Percentiles rank a stretch among this genome's conserved stretches.
phyloP scores from a whole-genome alignment of 1,140 invertebrate genomes.

The Trichonephila inaurata region DNA sequence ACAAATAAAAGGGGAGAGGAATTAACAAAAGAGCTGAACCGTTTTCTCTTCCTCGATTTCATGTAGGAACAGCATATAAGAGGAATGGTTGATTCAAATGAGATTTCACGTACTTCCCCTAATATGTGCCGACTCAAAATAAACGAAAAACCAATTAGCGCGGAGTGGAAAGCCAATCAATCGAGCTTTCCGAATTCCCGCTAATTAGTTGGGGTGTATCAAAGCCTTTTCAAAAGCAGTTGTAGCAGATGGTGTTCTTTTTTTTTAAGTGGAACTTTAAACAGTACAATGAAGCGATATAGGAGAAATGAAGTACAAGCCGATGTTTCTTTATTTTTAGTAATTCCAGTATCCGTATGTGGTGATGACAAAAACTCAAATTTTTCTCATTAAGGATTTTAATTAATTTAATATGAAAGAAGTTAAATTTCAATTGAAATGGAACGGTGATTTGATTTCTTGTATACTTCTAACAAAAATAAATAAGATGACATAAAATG shows the following conservation, averaged over 20 bases:
- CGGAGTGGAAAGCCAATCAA: not conserved
- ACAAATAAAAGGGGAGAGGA: too few relatives aligned
- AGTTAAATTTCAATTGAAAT: too few relatives aligned
- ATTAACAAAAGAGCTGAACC: too few relatives aligned
- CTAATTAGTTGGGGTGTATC: not conserved
- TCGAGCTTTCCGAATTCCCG: not conserved
- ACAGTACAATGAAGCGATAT: not conserved
- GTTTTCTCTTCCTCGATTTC: not conserved
- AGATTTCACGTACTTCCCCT: not conserved
- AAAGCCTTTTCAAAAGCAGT: not conserved
- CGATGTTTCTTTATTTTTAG: not conserved
- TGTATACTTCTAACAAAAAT: too few relatives aligned
- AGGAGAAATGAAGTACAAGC: not conserved
- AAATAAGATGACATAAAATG: too few relatives aligned
- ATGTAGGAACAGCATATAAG: not conserved
- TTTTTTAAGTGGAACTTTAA: not conserved
- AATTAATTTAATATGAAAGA: too few relatives aligned
- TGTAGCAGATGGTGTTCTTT: not conserved
- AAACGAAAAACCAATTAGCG: constrained; percentile 5
- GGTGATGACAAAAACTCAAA: too few relatives aligned
- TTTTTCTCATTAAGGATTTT: too few relatives aligned
- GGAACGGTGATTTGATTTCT: too few relatives aligned
- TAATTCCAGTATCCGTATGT: too few relatives aligned
- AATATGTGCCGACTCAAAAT: not conserved
- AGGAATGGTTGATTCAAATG: not conserved